Evolutionary conservation across 2,797 vertebrate genomes (phyloP).

Genomic region (Sciurus carolinensis): DNA sequence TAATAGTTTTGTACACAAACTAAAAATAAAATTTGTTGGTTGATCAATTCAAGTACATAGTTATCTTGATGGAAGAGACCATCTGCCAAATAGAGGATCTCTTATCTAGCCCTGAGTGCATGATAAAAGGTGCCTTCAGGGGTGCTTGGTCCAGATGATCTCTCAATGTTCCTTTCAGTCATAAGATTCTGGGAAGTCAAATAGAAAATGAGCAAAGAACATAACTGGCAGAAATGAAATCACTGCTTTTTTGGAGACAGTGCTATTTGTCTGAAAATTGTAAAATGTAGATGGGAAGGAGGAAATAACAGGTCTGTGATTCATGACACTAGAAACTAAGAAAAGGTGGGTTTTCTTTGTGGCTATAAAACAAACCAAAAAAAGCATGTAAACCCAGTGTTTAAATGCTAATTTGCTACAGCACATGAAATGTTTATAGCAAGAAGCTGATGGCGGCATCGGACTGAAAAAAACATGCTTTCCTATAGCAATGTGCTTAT

Average conservation of each 20-base stretch:
- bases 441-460: conserved; percentile 54
- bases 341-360: conserved; percentile 82
- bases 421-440: conserved; percentile 72
- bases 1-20: background rate
- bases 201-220: conserved; percentile 62
- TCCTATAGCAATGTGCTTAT: conserved; percentile 11
- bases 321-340: conserved; percentile 73
- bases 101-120: background rate
- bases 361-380: conserved; percentile 73
- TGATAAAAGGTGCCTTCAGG: background rate
- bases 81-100: background rate
- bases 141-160: background rate
- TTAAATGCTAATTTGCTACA: conserved; percentile 79
- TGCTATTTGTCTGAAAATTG: conserved; percentile 76
- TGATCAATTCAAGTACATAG: background rate
- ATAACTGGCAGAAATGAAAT: conserved; percentile 55
- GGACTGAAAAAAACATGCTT: conserved; percentile 43
- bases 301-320: conserved; percentile 80
- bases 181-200: conserved; percentile 40
- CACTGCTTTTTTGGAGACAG: conserved; percentile 48
- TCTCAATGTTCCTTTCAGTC: background rate
- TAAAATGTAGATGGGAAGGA: conserved; percentile 72
- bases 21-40: background rate
- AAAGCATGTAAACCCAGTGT: conserved; percentile 66
- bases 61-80: background rate